Evolutionary conservation across 1,140 invertebrate species (phyloP), one percentile per base, ranked within the genome.

Genomic region (Lanistes nyassanus): DNA sequence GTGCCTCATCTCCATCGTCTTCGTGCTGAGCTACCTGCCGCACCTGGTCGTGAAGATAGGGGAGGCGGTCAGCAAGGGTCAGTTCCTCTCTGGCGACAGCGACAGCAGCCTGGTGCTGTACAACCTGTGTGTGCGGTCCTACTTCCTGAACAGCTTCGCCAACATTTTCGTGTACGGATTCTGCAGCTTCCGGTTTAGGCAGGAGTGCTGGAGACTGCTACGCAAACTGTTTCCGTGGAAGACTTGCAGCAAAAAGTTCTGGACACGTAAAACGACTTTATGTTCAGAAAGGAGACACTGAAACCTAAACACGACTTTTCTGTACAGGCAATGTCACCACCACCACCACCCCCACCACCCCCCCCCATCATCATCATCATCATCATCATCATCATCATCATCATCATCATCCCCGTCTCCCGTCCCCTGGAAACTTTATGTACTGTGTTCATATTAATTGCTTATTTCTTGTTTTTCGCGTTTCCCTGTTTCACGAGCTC

Each of bases 101-200:
- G 65, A 67, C 2, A 62, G 39, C 3, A 77, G 76, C 19, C 62
- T 83, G 0, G 42, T 86, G 6, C 19, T 76, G n/a, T 87, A 87
- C 73, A 87, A 86, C 71, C 79, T 86, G 26, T 78, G 81, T 9
- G 82, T 85, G 34, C 71, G 86, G 2, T 84, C 84, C 2, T 86
- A 83, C 68, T 79, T 87, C 62, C 80, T 87, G 6, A 87, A 85
- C 73, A 82, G 77, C 73, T 81, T 80, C 13, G 71, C 77, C n/a
- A 87, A 87, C 66, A 81, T 81, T 3, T 84, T 87, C 58, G 81
- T 87, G 31, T 87, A 87, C 74, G 84, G 84, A 62, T 83, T 87
- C 42, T 79, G 85, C 69, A 85, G 85, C 67, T 79, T 80, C 37
- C 72, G 79, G 37, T 86, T 87, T 62, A 74, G 86, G 65, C 73